Conservation (phyloP, 2,113 vertebrate genomes). For the Cyanoliseus patagonus region DNA sequence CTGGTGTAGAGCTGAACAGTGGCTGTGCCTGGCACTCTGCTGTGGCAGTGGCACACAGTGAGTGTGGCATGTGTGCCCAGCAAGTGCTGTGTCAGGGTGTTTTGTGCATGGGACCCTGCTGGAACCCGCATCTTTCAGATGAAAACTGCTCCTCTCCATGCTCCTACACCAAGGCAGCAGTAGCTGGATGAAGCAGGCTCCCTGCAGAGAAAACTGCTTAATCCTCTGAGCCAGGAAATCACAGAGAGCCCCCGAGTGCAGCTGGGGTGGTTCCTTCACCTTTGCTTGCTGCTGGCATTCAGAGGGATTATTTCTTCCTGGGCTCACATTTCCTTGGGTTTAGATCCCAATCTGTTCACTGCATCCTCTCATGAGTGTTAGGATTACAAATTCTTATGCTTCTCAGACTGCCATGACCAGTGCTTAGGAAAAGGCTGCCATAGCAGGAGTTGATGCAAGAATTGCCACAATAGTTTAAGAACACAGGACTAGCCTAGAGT, state of each 20-base stretch:
- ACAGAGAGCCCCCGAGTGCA: neutral
- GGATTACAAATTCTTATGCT: neutral
- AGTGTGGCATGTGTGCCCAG: neutral
- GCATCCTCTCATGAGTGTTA: neutral
- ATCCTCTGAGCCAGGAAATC: neutral
- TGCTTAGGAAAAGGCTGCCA: neutral
- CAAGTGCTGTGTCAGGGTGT: fast-evolving
- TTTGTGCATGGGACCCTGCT: fast-evolving
- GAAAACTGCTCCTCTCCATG: neutral
- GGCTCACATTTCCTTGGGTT: constrained; percentile 6
- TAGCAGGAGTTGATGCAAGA: neutral
- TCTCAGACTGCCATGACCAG: neutral
- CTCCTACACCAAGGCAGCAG: neutral
- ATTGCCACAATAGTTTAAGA: neutral
- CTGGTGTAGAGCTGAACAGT: fast-evolving
- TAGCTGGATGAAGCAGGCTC: neutral
- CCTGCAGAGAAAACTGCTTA: neutral
- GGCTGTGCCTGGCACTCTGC: neutral
- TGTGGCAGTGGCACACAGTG: neutral
- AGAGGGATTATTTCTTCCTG: constrained; percentile 23
- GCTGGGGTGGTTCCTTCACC: neutral
- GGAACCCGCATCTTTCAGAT: no score
- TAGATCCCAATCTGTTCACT: constrained; percentile 29
- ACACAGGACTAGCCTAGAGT: neutral
- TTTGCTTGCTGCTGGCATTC: neutral